These are phyloP conservation scores for Furnarius figulus DNA, from an alignment of 2,113 vertebrate species.

Conservation along the genomic window DNA sequence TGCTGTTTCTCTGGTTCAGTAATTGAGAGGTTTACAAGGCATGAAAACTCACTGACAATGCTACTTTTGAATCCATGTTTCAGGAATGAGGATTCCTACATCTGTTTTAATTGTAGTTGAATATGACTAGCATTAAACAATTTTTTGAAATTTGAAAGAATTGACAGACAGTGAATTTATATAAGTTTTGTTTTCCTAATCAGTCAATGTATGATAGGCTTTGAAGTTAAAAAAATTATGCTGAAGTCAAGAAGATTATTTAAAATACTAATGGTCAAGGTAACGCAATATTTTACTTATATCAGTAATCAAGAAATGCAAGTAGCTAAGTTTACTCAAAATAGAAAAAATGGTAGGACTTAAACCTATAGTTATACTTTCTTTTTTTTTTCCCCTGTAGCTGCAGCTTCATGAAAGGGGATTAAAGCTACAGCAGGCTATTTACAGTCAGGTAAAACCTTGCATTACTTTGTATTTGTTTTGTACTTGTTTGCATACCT, in stretches of 20 bases:
- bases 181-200: neutral
- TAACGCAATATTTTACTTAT: neutral
- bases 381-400: constrained; percentile 60
- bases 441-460: constrained; percentile 86
- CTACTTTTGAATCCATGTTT: neutral
- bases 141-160: neutral
- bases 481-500: neutral
- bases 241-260: neutral
- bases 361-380: neutral
- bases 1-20: neutral
- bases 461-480: neutral
- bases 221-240: neutral
- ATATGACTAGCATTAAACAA: neutral
- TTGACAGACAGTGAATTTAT: neutral
- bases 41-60: neutral
- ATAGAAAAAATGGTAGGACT: neutral
- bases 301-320: neutral
- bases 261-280: neutral
- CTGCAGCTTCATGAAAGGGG: constrained; percentile 94
- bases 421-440: constrained; percentile 89
- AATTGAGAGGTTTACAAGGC: neutral
- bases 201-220: neutral
- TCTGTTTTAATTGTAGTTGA: neutral
- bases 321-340: neutral
- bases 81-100: neutral